A percentile compares a stretch with the other conserved stretches of the same genome.
These are phyloP conservation scores for Thaleichthys pacificus DNA, from an alignment of 2,797 vertebrate species.

Conservation along the genomic window DNA sequence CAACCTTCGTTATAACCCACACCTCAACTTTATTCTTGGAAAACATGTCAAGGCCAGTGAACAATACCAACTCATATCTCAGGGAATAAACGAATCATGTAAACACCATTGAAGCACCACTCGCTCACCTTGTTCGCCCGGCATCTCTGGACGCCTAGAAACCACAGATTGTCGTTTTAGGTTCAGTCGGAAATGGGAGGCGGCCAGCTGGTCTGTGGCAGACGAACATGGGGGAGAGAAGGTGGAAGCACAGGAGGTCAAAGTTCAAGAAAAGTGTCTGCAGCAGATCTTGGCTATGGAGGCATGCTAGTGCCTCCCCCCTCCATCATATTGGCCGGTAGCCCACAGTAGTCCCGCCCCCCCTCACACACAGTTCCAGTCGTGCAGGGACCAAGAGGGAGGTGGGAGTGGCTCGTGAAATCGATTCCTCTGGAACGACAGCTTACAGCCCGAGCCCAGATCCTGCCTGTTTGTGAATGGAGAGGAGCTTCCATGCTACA, in stretches of 20 bases:
- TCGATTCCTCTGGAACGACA: not conserved
- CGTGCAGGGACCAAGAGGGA: not conserved
- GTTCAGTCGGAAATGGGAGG: not conserved
- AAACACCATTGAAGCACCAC: conserved; percentile 44
- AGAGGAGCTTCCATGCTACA: conserved; percentile 12
- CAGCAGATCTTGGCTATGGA: not conserved
- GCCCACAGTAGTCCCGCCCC: too few relatives aligned
- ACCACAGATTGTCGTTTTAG: conserved; percentile 19
- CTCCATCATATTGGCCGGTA: conserved; percentile 4
- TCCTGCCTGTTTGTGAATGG: not conserved
- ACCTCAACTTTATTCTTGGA: conserved; percentile 44
- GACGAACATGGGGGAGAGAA: not conserved
- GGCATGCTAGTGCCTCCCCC: conserved; percentile 35
- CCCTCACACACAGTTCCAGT: too few relatives aligned
- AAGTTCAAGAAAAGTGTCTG: not conserved
- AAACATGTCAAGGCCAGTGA: conserved; percentile 38
- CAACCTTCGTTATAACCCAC: conserved; percentile 18
- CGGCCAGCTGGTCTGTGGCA: not conserved
- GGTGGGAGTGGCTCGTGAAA: not conserved
- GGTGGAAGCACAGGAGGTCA: conserved; percentile 1
- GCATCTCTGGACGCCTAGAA: not conserved
- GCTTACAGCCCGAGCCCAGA: not conserved
- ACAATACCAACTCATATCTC: conserved; percentile 32
- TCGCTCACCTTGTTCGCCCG: not conserved
- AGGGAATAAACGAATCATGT: conserved; percentile 37